These are phyloP conservation scores for Leptoteleia sp. DNA, from an alignment of 1,140 invertebrate genomes.

Conservation along the genomic window DNA sequence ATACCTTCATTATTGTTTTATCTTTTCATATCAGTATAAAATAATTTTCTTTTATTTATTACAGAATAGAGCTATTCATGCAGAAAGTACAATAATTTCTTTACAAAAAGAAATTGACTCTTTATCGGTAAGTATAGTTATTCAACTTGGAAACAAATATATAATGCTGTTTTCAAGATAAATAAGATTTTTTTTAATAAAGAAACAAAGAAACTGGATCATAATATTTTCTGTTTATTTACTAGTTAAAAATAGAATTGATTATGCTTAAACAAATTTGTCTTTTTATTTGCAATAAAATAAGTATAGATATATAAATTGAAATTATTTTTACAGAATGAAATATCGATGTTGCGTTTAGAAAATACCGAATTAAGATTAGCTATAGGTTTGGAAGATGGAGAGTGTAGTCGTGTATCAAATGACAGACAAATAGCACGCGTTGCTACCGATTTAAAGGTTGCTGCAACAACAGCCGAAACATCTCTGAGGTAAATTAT, in stretches of 20 bases:
- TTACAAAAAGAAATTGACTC: constrained; percentile 83
- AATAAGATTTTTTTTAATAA: too few species aligned
- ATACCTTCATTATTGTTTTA: constrained; percentile 9
- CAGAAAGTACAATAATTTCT: constrained; percentile 82
- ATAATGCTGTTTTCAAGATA: too few species aligned
- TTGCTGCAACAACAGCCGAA: constrained; percentile 85
- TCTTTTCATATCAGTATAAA: too few species aligned
- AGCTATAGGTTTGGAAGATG: constrained; percentile 70
- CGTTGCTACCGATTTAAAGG: constrained; percentile 82
- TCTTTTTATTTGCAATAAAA: too few species aligned
- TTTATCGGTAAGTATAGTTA: constrained; percentile 80
- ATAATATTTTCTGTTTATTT: too few species aligned
- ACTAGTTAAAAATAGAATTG: too few species aligned
- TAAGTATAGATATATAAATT: too few species aligned
- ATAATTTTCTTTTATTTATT: constrained; percentile 63
- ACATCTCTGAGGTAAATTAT: constrained; percentile 84
- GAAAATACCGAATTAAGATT: constrained; percentile 77
- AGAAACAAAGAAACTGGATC: too few species aligned
- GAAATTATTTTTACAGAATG: constrained; percentile 68
- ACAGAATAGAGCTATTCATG: constrained; percentile 81
- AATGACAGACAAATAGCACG: constrained; percentile 73
- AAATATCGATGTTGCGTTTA: constrained; percentile 79
- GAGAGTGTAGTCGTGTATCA: constrained; percentile 66
- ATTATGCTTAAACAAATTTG: too few species aligned
- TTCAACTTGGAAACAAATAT: too few species aligned